Base-by-base conservation (phyloP, 2,888 invertebrate species). In the Netelia virgata region DNA sequence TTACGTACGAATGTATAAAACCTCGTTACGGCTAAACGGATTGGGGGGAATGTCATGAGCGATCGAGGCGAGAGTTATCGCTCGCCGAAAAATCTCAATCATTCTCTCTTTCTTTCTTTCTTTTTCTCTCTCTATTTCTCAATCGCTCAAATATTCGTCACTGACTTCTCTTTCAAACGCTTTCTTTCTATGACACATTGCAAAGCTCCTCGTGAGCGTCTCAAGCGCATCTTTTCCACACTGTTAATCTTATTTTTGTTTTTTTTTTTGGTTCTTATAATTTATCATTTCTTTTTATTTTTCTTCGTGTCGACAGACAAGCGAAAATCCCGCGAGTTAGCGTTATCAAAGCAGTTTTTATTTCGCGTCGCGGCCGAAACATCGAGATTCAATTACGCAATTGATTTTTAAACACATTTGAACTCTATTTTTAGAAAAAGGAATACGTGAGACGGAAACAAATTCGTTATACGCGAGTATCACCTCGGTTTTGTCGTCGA, bases 1-100 rank as follows among this genome's bases (percentile, higher is more conserved):
- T 90, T 78, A 91, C 89, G 90, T 93, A 93, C 91, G 93, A 93
- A 93, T 93, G 93, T 93, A 93, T 93, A 93, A 93, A 93, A 93
- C 91, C 89, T 92, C 89, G 88, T 91, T 91, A 91, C 88, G 89
- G 88, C 91, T 91, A 91, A 90, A 90, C 87, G 72, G 79, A 41
- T 53, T 43, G n/a, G 41, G 66, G 83, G 73, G 76, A 79, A 79
- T 75, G 81, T 41, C 72, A 47, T 72, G 78, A 79, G 81, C 75
- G 57, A 53, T 64, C 72, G 80, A 70, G 59, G 68, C 83, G 70
- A 78, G 47, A 14, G 36, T 70, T 72, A 73, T 70, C n/a, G 20
- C 41, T 76, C 70, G 41, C 69, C 5, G 28, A 74, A 55, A 82
- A 78, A 74, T 63, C 74, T 80, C 75, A 79, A 43, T 68, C 16